These are phyloP conservation scores for Pinna nobilis DNA, from an alignment of 1,140 invertebrate genomes.

Conservation along the genomic window DNA sequence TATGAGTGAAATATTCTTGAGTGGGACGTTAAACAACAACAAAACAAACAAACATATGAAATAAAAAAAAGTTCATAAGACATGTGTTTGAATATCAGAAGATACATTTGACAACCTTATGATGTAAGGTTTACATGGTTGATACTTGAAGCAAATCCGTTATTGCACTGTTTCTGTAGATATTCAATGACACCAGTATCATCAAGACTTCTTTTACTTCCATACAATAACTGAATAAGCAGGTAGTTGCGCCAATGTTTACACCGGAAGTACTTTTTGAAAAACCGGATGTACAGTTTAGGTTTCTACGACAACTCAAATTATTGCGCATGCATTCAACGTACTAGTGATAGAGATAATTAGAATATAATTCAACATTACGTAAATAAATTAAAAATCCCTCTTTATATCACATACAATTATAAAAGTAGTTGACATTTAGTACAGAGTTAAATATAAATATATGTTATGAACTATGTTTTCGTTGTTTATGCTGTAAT, in stretches of 20 bases:
- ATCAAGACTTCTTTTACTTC: neutral
- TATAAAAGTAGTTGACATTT: neutral
- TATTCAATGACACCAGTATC: too few relatives aligned
- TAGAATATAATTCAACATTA: neutral
- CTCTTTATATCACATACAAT: neutral
- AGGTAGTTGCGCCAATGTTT: too few relatives aligned
- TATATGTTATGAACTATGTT: conserved; percentile 7
- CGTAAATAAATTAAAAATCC: neutral
- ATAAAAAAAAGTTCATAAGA: too few relatives aligned
- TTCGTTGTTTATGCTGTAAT: neutral
- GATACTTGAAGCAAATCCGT: too few relatives aligned
- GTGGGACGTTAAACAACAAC: too few relatives aligned
- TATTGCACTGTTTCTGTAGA: too few relatives aligned
- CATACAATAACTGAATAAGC: neutral
- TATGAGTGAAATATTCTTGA: too few relatives aligned
- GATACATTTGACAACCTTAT: too few relatives aligned
- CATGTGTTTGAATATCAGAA: too few relatives aligned
- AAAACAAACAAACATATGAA: too few relatives aligned
- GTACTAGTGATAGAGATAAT: neutral
- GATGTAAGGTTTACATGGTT: too few relatives aligned
- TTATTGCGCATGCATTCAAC: neutral
- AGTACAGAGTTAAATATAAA: neutral
- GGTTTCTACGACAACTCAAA: conserved; percentile 34
- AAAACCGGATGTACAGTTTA: neutral
- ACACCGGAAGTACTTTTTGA: conserved; percentile 8